Conservation (phyloP, 2,113 vertebrate species). For the Phalacrocorax pelagicus region DNA sequence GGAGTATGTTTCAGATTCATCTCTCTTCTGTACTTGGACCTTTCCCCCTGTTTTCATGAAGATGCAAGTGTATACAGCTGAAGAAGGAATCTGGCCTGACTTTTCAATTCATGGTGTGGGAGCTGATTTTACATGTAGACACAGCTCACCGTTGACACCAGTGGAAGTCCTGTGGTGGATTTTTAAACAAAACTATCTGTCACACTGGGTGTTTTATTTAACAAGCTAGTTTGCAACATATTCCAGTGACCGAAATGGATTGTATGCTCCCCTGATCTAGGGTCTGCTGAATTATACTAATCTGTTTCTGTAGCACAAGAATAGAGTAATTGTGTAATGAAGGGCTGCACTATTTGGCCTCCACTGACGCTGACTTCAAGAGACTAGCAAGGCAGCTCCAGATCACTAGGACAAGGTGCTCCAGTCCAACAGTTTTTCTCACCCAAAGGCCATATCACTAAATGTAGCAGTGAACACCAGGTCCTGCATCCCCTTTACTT, state of each 20-base stretch:
- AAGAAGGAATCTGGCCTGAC: neutral
- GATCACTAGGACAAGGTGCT: neutral
- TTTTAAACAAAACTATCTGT: neutral
- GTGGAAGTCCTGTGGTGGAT: neutral
- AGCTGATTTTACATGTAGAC: neutral
- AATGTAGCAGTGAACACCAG: neutral
- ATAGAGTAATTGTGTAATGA: neutral
- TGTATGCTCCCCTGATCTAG: neutral
- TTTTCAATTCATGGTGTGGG: neutral
- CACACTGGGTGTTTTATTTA: neutral
- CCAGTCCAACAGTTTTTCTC: neutral
- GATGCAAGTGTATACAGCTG: fast-evolving
- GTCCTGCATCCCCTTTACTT: neutral
- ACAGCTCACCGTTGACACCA: neutral
- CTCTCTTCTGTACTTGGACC: neutral
- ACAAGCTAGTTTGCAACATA: neutral
- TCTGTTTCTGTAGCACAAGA: neutral
- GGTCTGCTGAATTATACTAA: neutral
- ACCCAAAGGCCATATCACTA: neutral
- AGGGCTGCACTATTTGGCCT: neutral
- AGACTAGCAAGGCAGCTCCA: neutral
- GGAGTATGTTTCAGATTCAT: neutral
- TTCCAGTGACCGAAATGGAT: neutral
- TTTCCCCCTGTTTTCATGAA: neutral
- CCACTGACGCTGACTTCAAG: neutral